These are phyloP conservation scores for Dasysyrphus albostriatus DNA, from an alignment of 2,888 invertebrate species.

Conservation along the genomic window DNA sequence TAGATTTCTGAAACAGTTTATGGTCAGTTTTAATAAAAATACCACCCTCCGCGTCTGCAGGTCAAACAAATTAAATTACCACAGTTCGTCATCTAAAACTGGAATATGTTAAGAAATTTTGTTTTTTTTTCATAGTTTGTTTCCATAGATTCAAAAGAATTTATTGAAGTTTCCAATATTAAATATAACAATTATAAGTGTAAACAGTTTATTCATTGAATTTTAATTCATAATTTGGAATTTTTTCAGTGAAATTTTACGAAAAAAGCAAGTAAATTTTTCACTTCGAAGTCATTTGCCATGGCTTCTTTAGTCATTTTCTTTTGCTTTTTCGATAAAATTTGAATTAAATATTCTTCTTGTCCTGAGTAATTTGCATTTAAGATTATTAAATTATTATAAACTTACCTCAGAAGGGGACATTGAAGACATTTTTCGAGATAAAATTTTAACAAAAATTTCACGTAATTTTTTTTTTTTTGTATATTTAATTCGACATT, in stretches of 20 bases:
- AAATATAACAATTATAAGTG: background rate
- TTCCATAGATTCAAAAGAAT: background rate
- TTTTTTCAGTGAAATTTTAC: conserved; percentile 2
- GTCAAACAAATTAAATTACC: conserved; percentile 28
- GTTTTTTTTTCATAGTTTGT: background rate
- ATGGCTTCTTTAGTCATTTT: background rate
- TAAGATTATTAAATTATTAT: conserved; percentile 6
- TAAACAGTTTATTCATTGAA: background rate
- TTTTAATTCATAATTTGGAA: background rate
- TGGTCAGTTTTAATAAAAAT: background rate
- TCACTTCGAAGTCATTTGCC: background rate
- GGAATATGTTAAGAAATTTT: background rate
- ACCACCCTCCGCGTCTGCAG: background rate
- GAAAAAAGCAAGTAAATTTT: conserved; percentile 19
- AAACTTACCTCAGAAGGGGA: conserved; percentile 89
- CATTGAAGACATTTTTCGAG: conserved; percentile 87
- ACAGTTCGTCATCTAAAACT: background rate
- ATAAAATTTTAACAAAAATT: conserved; percentile 40
- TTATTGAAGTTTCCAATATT: background rate
- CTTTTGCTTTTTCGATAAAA: background rate
- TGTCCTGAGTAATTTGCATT: background rate
- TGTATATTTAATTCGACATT: conserved; percentile 54
- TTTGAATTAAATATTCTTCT: background rate
- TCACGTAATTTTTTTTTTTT: conserved; percentile 53
- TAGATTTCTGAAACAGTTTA: background rate